Percentiles rank a stretch among this genome's conserved stretches.
Evolutionary conservation across 2,797 vertebrate species (phyloP).

Genomic region (Alcedo atthis): DNA sequence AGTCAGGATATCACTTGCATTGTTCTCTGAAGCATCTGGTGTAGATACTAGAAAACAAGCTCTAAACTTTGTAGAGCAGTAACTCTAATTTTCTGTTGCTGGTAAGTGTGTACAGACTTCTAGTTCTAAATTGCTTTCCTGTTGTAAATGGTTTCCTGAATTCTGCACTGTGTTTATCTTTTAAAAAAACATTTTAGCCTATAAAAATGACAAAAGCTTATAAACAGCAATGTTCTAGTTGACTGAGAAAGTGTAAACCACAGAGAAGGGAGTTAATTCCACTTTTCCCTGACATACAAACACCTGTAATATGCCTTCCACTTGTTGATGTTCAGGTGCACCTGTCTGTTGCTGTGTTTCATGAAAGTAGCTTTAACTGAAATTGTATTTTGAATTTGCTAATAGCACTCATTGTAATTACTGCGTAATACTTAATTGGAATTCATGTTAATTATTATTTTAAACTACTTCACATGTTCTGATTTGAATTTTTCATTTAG

Average conservation of each 20-base stretch:
- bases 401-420: constrained; percentile 76
- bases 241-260: neutral
- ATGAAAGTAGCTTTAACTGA: constrained; percentile 29
- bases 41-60: neutral
- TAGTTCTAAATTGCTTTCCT: neutral
- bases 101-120: neutral
- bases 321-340: neutral
- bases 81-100: neutral
- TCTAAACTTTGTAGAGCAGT: neutral
- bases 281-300: neutral
- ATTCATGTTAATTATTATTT: constrained; percentile 80
- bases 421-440: constrained; percentile 57
- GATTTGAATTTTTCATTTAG: constrained; percentile 74
- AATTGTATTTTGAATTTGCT: constrained; percentile 56
- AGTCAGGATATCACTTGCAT: neutral
- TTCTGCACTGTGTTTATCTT: neutral
- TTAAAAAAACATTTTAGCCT: neutral
- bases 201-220: neutral
- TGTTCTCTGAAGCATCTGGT: neutral
- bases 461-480: constrained; percentile 70
- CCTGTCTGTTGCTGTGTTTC: constrained; percentile 50
- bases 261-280: neutral
- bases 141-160: neutral
- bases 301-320: constrained; percentile 9
- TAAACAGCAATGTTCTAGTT: neutral